Base-by-base conservation (phyloP, 2,888 invertebrate genomes). In the Zele albiditarsus region DNA sequence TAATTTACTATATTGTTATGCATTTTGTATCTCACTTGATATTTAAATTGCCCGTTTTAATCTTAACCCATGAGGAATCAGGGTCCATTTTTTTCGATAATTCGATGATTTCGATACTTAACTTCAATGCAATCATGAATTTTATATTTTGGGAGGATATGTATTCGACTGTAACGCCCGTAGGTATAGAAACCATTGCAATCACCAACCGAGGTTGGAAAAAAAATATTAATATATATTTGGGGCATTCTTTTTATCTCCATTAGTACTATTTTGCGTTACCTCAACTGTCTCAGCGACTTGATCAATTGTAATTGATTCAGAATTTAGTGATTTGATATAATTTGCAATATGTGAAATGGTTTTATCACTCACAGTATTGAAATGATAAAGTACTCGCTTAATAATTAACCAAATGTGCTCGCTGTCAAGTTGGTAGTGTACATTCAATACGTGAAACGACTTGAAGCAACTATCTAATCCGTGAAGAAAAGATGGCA, bases 401-500 rank as follows among this genome's bases (percentile, higher is more conserved):
- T 73, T 67, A 6, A 73, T 38, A 4, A 73, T 23, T n/a, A 73
- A 1, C 67, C 67, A 73, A n/a, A 73, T 68, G 53, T 73, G 68
- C 58, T 73, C 73, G 42, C 68, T 73, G 53, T 68, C 62, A 6
- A 31, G 10, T 27, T 73, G 28, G 20, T 66, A 76, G 10, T 23
- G 5, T 1, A 66, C 76, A 46, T 70, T 68, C 5, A 73, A 66
- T 14, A 58, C 70, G 58, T 76, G 66, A 33, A 76, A 73, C 2
- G 66, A 46, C 31, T 76, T 73, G 53, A 76, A 76, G 31, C 73
- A 73, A 2, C 69, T 23, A 16, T 73, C 65, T 38, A 67, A 33
- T 23, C 72, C 73, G 42, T 58, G 49, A 25, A 76, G 28, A 38
- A 71, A 68, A 6, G 73, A 71, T 16, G 70, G 53, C 3, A 76